Base-by-base conservation (phyloP, 2,888 invertebrate species). In the Venusia cambrica region DNA sequence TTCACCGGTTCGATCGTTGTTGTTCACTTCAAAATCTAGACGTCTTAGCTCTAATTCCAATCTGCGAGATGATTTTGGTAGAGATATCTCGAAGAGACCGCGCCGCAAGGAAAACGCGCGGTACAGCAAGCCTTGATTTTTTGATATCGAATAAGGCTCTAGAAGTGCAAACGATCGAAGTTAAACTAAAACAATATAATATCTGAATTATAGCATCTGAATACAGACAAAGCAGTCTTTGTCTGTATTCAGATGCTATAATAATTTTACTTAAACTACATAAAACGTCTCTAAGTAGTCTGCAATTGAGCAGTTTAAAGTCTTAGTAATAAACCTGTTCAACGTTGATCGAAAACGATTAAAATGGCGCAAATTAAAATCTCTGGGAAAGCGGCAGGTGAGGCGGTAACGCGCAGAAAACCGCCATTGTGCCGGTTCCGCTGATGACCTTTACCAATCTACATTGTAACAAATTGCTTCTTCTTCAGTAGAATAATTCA, bases 1-100 rank as follows among this genome's bases (percentile, higher is more conserved):
- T 81, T 79, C 70, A 75, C 71, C n/a, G 66, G 73, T 76, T 75
- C 75, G 72, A 80, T 78, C 69, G 69, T 67, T 48, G 50, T 48
- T 40, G 50, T 54, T 59, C 59, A 54, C 48, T 65, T 61, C 58
- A 55, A 59, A 69, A 64, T 62, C 66, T 62, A 65, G 62, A 61
- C 45, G 42, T 54, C 54, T 50, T 50, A 54, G 50, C 55, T 57
- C 43, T 56, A 40, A 56, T 43, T 46, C 37, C 34, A 35, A 50
- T 47, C 41, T 33, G 30, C 27, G 16, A 35, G 29, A 39, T 38
- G 18, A 32, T 12, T 20, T 25, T 32, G 25, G 33, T 29, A 35
- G 43, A 31, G 27, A 24, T 7, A 12, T 20, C 19, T 16, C 31
- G 3, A 18, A 8, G 8, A 8, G 7, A 17, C 30, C 31, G 35